A percentile compares a stretch with the other conserved stretches of the same genome.
These are phyloP conservation scores for Rousettus leschenaultii DNA, from an alignment of 2,113 vertebrate species.

Conservation along the genomic window DNA sequence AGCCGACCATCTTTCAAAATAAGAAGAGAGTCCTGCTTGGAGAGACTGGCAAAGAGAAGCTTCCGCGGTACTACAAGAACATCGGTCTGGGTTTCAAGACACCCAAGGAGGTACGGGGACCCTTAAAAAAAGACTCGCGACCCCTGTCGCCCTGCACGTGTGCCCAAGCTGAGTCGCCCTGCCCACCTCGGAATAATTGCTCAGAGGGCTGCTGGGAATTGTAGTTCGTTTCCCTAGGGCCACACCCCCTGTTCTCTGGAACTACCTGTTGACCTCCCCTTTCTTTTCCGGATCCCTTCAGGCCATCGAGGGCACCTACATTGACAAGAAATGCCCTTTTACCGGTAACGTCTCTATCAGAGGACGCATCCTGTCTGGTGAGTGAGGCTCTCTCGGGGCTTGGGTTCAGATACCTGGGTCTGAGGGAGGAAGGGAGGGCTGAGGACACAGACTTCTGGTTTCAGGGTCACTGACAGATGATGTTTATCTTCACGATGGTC, in stretches of 20 bases:
- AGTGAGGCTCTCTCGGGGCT: neutral
- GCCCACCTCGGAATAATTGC: accelerated
- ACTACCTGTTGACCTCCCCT: accelerated
- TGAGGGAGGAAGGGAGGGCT: constrained; percentile 82
- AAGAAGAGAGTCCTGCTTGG: constrained; percentile 93
- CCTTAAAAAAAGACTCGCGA: neutral
- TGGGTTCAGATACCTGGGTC: neutral
- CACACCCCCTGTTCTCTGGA: neutral
- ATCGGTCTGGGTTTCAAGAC: constrained; percentile 97
- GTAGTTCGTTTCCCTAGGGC: neutral
- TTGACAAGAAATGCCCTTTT: constrained; percentile 98
- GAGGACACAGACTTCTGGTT: neutral
- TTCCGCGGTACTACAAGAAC: constrained; percentile 93
- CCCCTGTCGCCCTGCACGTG: accelerated
- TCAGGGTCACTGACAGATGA: constrained; percentile 5
- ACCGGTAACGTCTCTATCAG: constrained; percentile 96
- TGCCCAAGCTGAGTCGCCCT: accelerated
- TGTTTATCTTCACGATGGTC: constrained; percentile 57
- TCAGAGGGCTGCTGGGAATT: constrained; percentile 4
- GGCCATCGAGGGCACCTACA: constrained; percentile 97
- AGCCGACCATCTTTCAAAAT: constrained; percentile 99
- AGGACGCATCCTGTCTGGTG: constrained; percentile 95
- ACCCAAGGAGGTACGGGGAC: constrained; percentile 90
- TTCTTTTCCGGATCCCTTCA: neutral
- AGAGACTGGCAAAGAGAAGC: constrained; percentile 92